Conservation (phyloP, 2,888 invertebrate species). For the Troglohyphantes excavatus region DNA sequence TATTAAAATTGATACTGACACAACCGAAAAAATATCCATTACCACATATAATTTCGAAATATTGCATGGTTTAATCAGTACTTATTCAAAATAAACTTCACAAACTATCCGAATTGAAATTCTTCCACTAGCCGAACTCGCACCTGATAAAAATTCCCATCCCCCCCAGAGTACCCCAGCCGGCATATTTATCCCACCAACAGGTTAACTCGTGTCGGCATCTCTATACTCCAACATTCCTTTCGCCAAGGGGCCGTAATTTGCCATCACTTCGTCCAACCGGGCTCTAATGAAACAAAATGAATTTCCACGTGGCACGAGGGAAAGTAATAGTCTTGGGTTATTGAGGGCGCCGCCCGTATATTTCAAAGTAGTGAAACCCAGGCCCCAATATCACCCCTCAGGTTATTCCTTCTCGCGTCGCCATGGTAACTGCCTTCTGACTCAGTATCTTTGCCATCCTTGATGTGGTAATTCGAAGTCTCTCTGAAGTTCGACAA, state of each 20-base stretch:
- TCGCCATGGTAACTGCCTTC: slow-evolving; percentile 14
- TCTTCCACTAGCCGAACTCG: not conserved
- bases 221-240: slow-evolving; percentile 8
- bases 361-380: slow-evolving; percentile 25
- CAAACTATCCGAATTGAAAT: slow-evolving; percentile 29
- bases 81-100: not conserved
- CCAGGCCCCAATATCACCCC: not conserved
- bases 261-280: slow-evolving; percentile 2
- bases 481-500: slow-evolving; percentile 14
- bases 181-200: not conserved
- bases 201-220: not conserved
- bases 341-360: slow-evolving; percentile 25
- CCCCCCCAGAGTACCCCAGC: not conserved
- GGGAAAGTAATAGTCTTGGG: slow-evolving; percentile 18
- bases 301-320: slow-evolving; percentile 6
- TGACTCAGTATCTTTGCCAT: not conserved
- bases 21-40: too few relatives aligned
- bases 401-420: slow-evolving; percentile 25
- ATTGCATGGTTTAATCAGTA: not conserved
- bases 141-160: not conserved
- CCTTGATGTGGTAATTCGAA: slow-evolving; percentile 33
- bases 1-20: too few relatives aligned
- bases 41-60: too few relatives aligned
- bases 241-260: not conserved
- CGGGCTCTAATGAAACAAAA: slow-evolving; percentile 43